Base-by-base conservation (phyloP, 2,888 invertebrate species). In the Harpagoxenus sublaevis region DNA sequence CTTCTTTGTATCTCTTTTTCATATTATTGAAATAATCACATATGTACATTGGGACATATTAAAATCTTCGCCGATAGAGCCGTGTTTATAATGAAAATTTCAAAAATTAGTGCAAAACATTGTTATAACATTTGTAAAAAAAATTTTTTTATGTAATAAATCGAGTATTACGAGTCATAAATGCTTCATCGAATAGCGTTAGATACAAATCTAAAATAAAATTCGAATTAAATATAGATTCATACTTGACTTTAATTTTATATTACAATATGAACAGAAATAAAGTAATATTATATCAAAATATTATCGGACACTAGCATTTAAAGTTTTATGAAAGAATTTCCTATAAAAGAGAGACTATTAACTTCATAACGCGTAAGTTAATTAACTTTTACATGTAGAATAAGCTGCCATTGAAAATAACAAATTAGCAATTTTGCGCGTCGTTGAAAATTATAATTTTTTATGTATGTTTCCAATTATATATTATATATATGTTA, bases 311-410 rank as follows among this genome's bases (percentile, higher is more conserved):
- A 63, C 12, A 18, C 2, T 35, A 74, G 62, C 18, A 60, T 18
- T 35, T 12, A n/a, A 9, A 75, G 15, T 60, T 62, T 51, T 42
- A 23, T 48, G 15, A 8, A 31, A 60, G 8, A 31, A 31, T 18
- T 68, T 48, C 65, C 12, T 55, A 28, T 23, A 23, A 45, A 63
- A 77, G 39, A 39, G 55, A 53, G 45, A 55, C 12, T 86, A 83
- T 66, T 66, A 60, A 55, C 31, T 57, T 28, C 31, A 65, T 71
- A 66, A 57, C 45, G 12, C 45, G 39, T 73, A 81, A 84, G 6
- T 48, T 35, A 45, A 45, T 45, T 86, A 48, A 84, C n/a, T 83
- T 83, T 62, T 51, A 18, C 8, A 2, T 57, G 3, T 81, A 81
- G 18, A 57, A 66, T 75, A 75, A 82, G 1, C 15, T 18, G 35